phyloP scores from a whole-genome alignment of 2,888 invertebrate genomes.

The Phrixothrix hirtus region DNA sequence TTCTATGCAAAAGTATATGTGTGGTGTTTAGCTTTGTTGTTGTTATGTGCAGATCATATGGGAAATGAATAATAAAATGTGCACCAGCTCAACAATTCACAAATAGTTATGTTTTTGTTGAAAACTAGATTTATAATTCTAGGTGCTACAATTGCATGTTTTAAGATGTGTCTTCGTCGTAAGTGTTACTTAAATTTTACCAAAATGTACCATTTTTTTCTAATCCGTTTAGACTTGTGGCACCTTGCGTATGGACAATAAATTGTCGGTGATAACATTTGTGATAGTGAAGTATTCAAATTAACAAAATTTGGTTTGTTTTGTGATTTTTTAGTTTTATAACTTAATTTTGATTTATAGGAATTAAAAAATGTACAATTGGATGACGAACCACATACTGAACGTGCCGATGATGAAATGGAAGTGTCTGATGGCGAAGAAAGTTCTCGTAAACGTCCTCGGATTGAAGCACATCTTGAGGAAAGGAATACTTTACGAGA shows the following conservation, averaged over 20 bases:
- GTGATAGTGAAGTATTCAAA: slow-evolving; percentile 17
- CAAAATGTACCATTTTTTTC: slow-evolving; percentile 13
- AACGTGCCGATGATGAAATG: slow-evolving; percentile 81
- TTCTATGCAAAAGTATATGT: no score
- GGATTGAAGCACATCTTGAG: slow-evolving; percentile 38
- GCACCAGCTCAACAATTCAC: neutral
- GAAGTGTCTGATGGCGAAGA: slow-evolving; percentile 81
- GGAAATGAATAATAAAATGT: neutral
- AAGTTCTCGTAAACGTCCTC: slow-evolving; percentile 49
- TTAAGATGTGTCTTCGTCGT: neutral
- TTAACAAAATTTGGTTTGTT: slow-evolving; percentile 8
- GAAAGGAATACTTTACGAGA: slow-evolving; percentile 60
- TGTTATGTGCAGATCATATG: no score
- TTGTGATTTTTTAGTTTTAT: neutral
- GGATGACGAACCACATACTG: slow-evolving; percentile 63
- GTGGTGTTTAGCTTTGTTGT: no score
- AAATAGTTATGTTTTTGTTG: no score
- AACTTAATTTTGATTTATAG: slow-evolving; percentile 51
- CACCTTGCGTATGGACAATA: slow-evolving; percentile 8
- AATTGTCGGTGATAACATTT: slow-evolving; percentile 11
- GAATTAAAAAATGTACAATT: slow-evolving; percentile 71
- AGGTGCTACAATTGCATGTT: no score
- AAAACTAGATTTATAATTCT: no score
- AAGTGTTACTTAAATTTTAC: no score
- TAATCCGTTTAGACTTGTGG: slow-evolving; percentile 4